phyloP scores from a whole-genome alignment of 2,888 invertebrate species.

The Nomada fucata region DNA sequence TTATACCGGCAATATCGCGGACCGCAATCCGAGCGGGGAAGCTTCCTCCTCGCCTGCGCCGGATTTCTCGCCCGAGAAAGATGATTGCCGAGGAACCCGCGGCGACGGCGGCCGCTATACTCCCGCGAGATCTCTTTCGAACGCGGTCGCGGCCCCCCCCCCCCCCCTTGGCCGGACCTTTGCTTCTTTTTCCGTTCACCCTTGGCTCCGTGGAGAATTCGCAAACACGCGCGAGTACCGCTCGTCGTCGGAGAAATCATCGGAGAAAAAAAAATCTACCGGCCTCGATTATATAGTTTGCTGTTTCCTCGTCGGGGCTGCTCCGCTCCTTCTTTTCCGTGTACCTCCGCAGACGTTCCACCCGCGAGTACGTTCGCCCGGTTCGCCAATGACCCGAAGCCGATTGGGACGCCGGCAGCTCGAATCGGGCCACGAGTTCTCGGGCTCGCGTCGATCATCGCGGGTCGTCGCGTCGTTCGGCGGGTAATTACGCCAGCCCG shows the following conservation, averaged over 20 bases:
- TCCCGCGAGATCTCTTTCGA: conserved; percentile 56
- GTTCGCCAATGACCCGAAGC: too few species aligned
- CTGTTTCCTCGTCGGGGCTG: too few species aligned
- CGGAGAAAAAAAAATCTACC: too few species aligned
- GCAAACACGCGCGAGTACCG: too few species aligned
- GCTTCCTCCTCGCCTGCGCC: conserved; percentile 26
- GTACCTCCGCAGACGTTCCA: too few species aligned
- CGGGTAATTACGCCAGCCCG: conserved; percentile 61
- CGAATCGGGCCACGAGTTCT: too few species aligned
- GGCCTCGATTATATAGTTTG: too few species aligned
- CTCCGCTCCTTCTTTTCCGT: too few species aligned
- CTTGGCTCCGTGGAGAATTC: neutral
- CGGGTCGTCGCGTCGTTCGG: conserved; percentile 20
- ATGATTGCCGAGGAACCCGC: conserved; percentile 31
- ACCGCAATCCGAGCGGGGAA: conserved; percentile 53
- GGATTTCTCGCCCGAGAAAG: conserved; percentile 35
- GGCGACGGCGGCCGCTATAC: conserved; percentile 15
- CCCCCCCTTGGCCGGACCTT: neutral
- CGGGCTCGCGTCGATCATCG: neutral
- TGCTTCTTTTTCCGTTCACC: neutral
- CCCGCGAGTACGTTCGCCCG: too few species aligned
- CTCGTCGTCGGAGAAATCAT: too few species aligned
- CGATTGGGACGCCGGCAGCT: too few species aligned
- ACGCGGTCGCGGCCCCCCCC: neutral
- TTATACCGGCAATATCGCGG: conserved; percentile 55